These are phyloP conservation scores for Netelia virgata DNA, from an alignment of 2,888 invertebrate species.

Conservation along the genomic window DNA sequence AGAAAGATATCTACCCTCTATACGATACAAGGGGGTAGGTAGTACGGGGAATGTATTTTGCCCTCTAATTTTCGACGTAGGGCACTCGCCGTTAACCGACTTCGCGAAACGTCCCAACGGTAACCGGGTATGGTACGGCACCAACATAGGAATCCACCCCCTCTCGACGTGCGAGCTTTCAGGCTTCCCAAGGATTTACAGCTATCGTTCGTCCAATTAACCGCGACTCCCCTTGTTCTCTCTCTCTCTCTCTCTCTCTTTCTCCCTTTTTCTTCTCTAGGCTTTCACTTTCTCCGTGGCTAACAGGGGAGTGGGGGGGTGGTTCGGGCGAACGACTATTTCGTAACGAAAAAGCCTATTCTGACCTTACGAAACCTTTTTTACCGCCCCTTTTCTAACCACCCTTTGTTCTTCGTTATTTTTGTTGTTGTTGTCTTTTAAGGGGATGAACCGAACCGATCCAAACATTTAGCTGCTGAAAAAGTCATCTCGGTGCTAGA, in stretches of 20 bases:
- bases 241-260: constrained; percentile 44
- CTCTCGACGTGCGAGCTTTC: constrained; percentile 67
- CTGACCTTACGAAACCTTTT: constrained; percentile 50
- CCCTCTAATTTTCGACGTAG: constrained; percentile 77
- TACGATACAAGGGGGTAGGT: neutral
- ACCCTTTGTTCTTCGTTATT: neutral
- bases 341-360: constrained; percentile 55
- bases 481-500: no score
- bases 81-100: constrained; percentile 67
- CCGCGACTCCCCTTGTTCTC: constrained; percentile 66
- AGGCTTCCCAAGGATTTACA: constrained; percentile 75
- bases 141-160: constrained; percentile 33
- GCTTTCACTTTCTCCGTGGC: constrained; percentile 55
- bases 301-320: neutral
- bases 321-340: constrained; percentile 15
- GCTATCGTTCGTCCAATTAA: constrained; percentile 80
- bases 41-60: constrained; percentile 65
- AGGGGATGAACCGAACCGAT: neutral
- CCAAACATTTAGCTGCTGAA: no score
- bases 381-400: constrained; percentile 11
- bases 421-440: neutral
- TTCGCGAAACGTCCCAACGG: constrained; percentile 53
- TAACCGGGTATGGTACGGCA: constrained; percentile 31
- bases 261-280: constrained; percentile 50
- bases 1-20: constrained; percentile 8